Evolutionary conservation across 2,797 vertebrate species (phyloP).

Genomic region (Gephyroberyx darwinii): DNA sequence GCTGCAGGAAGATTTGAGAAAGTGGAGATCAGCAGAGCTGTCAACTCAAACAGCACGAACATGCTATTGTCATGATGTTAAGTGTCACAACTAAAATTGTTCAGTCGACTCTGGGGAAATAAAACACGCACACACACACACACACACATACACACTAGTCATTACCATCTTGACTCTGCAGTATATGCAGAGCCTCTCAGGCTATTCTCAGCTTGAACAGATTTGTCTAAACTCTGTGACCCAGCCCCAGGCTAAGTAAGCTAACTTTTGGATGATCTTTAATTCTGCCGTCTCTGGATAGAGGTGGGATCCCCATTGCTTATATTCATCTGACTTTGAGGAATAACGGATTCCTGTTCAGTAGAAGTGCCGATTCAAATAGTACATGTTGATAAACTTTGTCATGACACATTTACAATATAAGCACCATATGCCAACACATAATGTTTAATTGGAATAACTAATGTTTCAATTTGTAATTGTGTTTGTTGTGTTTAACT

Average conservation of each 20-base stretch:
- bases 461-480: neutral
- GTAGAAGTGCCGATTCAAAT: neutral
- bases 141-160: slow-evolving; percentile 31
- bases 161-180: slow-evolving; percentile 51
- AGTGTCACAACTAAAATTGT: slow-evolving; percentile 48
- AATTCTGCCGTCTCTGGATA: slow-evolving; percentile 51
- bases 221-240: slow-evolving; percentile 57
- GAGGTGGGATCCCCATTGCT: slow-evolving; percentile 39
- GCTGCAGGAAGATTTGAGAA: slow-evolving; percentile 14
- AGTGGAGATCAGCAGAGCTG: slow-evolving; percentile 12
- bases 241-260: slow-evolving; percentile 52
- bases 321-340: slow-evolving; percentile 25
- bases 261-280: slow-evolving; percentile 57
- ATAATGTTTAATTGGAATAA: neutral
- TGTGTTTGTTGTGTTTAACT: neutral
- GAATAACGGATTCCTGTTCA: slow-evolving; percentile 15
- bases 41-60: neutral
- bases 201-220: slow-evolving; percentile 65
- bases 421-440: neutral
- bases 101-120: slow-evolving; percentile 49
- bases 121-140: slow-evolving; percentile 17
- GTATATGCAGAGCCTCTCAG: slow-evolving; percentile 41
- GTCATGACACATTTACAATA: neutral
- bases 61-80: slow-evolving; percentile 36
- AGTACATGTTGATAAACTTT: slow-evolving; percentile 3